Evolutionary conservation across 64 coral and sea anemone species (phyloP).

Genomic region (Porites australiensis): DNA sequence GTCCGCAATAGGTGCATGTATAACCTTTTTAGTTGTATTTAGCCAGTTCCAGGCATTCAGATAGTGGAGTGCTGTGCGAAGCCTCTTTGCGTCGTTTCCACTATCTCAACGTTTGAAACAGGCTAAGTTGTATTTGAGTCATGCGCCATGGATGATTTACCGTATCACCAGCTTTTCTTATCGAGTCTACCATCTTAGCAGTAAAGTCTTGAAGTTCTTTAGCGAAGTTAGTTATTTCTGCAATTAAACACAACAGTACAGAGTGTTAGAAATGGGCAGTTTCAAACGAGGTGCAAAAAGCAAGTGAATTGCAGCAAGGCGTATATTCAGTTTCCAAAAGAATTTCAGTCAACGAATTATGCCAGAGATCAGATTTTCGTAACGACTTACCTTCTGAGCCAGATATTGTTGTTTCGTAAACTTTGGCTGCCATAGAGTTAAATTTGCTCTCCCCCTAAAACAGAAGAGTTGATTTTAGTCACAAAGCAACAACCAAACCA

Average conservation of each 20-base stretch:
- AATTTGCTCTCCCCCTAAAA: slow-evolving; percentile 18
- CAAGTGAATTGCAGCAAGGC: no score
- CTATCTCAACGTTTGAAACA: no score
- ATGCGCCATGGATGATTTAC: not conserved
- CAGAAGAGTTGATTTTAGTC: not conserved
- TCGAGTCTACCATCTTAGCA: slow-evolving; percentile 9
- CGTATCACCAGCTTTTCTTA: slow-evolving; percentile 8
- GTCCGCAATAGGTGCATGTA: no score
- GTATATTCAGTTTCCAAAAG: no score
- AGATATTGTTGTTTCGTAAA: slow-evolving; percentile 4
- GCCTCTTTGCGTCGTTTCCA: no score
- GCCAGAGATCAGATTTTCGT: not conserved
- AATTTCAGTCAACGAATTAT: no score
- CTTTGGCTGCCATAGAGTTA: slow-evolving; percentile 17
- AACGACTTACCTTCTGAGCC: slow-evolving; percentile 16
- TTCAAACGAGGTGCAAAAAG: no score
- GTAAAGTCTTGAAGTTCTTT: slow-evolving; percentile 40
- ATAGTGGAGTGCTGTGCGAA: no score
- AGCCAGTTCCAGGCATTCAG: no score
- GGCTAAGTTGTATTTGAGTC: no score
- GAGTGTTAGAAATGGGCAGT: not conserved
- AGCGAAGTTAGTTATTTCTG: slow-evolving; percentile 48
- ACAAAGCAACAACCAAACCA: no score
- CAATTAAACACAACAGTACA: not conserved
- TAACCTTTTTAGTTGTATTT: no score